Evolutionary conservation across 2,888 invertebrate genomes (phyloP), one percentile per base, ranked within the genome.

Genomic region (Eucera pruinosa): DNA sequence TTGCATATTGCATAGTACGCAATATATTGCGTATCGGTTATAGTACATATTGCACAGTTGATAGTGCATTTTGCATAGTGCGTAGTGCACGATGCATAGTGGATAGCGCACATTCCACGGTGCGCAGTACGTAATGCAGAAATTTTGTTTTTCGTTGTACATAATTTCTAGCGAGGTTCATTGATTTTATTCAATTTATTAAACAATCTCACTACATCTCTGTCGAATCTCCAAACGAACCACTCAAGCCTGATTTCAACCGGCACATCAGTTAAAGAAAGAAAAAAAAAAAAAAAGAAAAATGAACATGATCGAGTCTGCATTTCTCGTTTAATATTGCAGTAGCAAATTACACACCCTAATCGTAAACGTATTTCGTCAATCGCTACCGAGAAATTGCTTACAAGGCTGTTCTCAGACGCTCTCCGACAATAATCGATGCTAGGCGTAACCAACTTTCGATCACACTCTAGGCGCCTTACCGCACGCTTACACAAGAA

Each of bases 361-460:
- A 20, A 18, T 30, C 36, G 66, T 39, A 62, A 61, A 54, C 52
- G 52, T 65, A 54, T 75, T 75, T 75, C 75, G 73, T 47, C 45
- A 61, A 39, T 57, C 64, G 13, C 55, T 67, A 30, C 74, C 60
- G 30, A 67, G 72, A 80, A 68, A 73, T 73, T 68, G 70, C 30
- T 20, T 60, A 36, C 41, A 18, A 60, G 55, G 41, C 64, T 69
- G 73, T 61, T 74, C 48, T 15, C 66, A 52, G 41, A 54, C 66
- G 66, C 69, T 73, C 68, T 36, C 52, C 48, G 45, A 52, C 45
- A 72, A 64, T 83, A 80, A 82, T 73, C 64, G 70, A 78, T 58
- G 58, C 57, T 72, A 45, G 60, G 39, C 65, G 74, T 67, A 82
- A 83, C 83, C 80, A 57, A 48, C 60, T 64, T 54, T 57, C 52